Percentiles rank a stretch among this genome's conserved stretches.
phyloP scores from a whole-genome alignment of 2,888 invertebrate genomes.

The Lepidocyrtinus sp. region DNA sequence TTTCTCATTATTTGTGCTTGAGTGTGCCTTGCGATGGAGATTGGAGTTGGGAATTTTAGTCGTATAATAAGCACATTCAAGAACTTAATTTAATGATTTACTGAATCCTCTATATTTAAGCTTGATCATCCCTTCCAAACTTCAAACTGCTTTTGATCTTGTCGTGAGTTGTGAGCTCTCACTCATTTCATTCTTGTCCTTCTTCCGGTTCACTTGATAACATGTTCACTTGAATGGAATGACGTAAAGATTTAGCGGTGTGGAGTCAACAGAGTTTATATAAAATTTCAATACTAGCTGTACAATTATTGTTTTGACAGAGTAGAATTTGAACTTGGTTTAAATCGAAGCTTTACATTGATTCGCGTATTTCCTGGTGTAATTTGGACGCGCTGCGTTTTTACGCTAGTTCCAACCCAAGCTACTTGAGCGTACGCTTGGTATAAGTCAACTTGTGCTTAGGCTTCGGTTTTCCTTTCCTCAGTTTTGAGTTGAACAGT shows the following conservation, averaged over 20 bases:
- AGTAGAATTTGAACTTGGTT: not conserved
- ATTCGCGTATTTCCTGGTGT: not conserved
- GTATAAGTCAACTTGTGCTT: no score
- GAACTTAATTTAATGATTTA: constrained; percentile 28
- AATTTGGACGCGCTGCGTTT: not conserved
- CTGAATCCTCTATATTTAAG: constrained; percentile 46
- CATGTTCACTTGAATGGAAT: not conserved
- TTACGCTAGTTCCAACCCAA: no score
- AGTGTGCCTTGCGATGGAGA: no score
- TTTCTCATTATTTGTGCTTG: no score
- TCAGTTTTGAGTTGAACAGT: not conserved
- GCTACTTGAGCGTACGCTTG: no score
- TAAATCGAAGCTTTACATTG: no score
- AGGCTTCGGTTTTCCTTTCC: not conserved
- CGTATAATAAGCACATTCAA: not conserved
- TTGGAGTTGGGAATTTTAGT: no score
- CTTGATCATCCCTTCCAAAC: constrained; percentile 34
- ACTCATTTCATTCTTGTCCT: no score
- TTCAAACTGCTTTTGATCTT: constrained; percentile 18
- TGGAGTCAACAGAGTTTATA: not conserved
- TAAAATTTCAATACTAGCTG: not conserved
- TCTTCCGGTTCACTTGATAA: constrained; percentile 57
- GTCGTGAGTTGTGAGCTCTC: constrained; percentile 34
- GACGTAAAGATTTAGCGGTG: not conserved
- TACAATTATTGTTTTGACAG: not conserved